Percentiles rank a stretch among this genome's conserved stretches.
phyloP scores from a whole-genome alignment of 2,888 invertebrate genomes.

The Scaptomyza cyrtandrae region DNA sequence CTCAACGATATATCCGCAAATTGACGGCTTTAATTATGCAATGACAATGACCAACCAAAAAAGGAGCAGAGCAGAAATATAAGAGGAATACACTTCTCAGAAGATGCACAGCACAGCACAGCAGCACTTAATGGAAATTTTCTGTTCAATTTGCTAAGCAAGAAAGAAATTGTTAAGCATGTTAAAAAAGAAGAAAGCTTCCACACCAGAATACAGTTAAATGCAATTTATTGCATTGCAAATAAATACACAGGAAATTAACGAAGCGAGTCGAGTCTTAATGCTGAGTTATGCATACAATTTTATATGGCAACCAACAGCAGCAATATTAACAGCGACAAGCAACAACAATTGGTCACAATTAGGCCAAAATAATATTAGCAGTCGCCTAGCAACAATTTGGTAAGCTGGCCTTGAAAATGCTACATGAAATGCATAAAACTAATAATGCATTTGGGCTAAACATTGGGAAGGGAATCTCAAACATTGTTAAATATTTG shows the following conservation, averaged over 20 bases:
- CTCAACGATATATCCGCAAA: slow-evolving; percentile 9
- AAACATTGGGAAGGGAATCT: slow-evolving; percentile 15
- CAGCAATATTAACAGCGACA: neutral
- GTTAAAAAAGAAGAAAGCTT: slow-evolving; percentile 52
- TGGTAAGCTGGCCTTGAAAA: slow-evolving; percentile 64
- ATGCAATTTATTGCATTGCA: slow-evolving; percentile 68
- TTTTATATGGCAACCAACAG: slow-evolving; percentile 37
- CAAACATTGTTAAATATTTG: slow-evolving; percentile 25
- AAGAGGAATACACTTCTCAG: slow-evolving; percentile 41
- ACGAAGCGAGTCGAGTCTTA: slow-evolving; percentile 32
- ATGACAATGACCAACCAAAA: slow-evolving; percentile 26
- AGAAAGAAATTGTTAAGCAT: slow-evolving; percentile 39
- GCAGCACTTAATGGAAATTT: slow-evolving; percentile 31
- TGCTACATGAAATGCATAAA: slow-evolving; percentile 74
- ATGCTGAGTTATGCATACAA: slow-evolving; percentile 67
- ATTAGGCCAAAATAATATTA: slow-evolving; percentile 64
- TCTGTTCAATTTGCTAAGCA: slow-evolving; percentile 22
- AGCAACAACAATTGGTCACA: slow-evolving; percentile 52
- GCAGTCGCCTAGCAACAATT: slow-evolving; percentile 15
- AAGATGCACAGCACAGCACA: slow-evolving; percentile 25
- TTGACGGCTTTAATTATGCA: slow-evolving; percentile 49
- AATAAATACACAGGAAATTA: slow-evolving; percentile 67
- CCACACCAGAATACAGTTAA: slow-evolving; percentile 36
- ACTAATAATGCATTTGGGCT: slow-evolving; percentile 44
- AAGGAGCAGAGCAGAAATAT: slow-evolving; percentile 1